Evolutionary conservation across 2,888 invertebrate species (phyloP).

Genomic region (Netelia melanura): DNA sequence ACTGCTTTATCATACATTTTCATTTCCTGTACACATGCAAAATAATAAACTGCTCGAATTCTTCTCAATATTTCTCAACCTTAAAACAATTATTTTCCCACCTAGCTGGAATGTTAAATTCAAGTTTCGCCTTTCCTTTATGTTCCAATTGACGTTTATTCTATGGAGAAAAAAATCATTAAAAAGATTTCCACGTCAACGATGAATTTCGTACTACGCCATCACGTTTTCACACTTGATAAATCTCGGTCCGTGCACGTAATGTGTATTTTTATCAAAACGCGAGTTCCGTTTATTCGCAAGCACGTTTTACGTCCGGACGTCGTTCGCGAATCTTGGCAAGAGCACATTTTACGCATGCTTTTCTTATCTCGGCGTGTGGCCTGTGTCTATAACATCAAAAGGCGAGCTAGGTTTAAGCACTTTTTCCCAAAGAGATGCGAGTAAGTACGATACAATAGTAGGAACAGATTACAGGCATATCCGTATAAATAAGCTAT

Average conservation of each 20-base stretch:
- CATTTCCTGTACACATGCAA: too few species aligned
- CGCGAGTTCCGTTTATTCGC: conserved; percentile 14
- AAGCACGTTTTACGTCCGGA: conserved; percentile 28
- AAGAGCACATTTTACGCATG: background rate
- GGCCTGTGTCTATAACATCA: conserved; percentile 39
- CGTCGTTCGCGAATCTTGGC: background rate
- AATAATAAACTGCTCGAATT: too few species aligned
- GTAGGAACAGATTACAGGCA: background rate
- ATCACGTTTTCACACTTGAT: background rate
- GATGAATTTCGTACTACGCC: too few species aligned
- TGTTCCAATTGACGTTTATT: too few species aligned
- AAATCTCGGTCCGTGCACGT: background rate
- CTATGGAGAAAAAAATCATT: too few species aligned
- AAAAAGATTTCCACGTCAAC: too few species aligned
- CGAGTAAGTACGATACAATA: background rate
- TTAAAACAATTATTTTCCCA: too few species aligned
- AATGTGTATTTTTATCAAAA: conserved; percentile 12
- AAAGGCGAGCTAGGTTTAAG: conserved; percentile 20
- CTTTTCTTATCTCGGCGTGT: conserved; percentile 40
- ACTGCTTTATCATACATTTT: too few species aligned
- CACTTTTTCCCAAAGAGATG: background rate
- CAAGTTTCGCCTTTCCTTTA: too few species aligned
- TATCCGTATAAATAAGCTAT: background rate
- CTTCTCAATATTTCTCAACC: too few species aligned
- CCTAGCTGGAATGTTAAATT: too few species aligned